Evolutionary conservation across 1,140 invertebrate genomes (phyloP).

Genomic region (Hestina assimilis): DNA sequence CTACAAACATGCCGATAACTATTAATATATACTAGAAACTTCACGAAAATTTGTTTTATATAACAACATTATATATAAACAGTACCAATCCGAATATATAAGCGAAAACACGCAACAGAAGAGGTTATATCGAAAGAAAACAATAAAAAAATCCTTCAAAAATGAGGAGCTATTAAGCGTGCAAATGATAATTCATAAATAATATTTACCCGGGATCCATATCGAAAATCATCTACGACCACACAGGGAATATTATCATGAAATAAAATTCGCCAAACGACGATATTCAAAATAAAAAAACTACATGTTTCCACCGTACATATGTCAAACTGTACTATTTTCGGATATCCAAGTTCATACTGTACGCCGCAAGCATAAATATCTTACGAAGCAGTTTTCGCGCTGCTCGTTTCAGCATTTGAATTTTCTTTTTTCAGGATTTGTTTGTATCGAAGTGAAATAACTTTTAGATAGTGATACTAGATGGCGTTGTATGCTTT

Average conservation of each 20-base stretch:
- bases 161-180: slow-evolving; percentile 28
- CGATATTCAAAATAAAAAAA: slow-evolving; percentile 74
- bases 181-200: slow-evolving; percentile 26
- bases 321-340: slow-evolving; percentile 77
- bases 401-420: slow-evolving; percentile 31
- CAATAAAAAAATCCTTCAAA: slow-evolving; percentile 29
- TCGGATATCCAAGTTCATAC: slow-evolving; percentile 67
- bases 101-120: slow-evolving; percentile 33
- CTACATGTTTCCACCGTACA: slow-evolving; percentile 73
- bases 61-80: neutral
- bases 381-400: slow-evolving; percentile 39
- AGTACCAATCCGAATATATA: slow-evolving; percentile 3
- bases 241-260: slow-evolving; percentile 41
- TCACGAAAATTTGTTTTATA: too few species aligned
- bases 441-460: slow-evolving; percentile 26
- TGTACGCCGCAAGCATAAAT: slow-evolving; percentile 59
- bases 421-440: slow-evolving; percentile 42
- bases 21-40: neutral
- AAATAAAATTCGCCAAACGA: slow-evolving; percentile 66
- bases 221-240: slow-evolving; percentile 52
- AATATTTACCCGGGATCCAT: slow-evolving; percentile 74
- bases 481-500: slow-evolving; percentile 36
- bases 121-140: slow-evolving; percentile 63
- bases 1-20: neutral
- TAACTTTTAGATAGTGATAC: neutral